phyloP scores from a whole-genome alignment of 1,140 invertebrate species.

The Drosophila azteca region DNA sequence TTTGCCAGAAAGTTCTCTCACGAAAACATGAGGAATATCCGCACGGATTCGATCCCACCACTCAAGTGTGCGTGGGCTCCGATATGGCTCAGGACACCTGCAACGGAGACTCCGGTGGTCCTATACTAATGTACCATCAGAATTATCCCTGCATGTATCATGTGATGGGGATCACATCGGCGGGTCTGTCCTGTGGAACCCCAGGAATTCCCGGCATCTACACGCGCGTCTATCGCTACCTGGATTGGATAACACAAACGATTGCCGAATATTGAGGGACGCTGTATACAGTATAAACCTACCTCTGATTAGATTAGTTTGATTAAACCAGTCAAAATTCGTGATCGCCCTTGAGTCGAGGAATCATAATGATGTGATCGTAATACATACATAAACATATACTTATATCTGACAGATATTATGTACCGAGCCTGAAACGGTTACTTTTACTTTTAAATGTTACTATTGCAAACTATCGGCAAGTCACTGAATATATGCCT shows the following conservation, averaged over 20 bases:
- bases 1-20: slow-evolving; percentile 70
- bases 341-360: too few relatives aligned
- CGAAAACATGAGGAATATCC: slow-evolving; percentile 69
- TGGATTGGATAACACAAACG: slow-evolving; percentile 65
- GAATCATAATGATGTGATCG: too few relatives aligned
- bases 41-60: slow-evolving; percentile 84
- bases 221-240: slow-evolving; percentile 67
- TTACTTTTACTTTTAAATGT: too few relatives aligned
- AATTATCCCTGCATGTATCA: slow-evolving; percentile 72
- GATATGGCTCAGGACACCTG: slow-evolving; percentile 84
- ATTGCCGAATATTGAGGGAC: slow-evolving; percentile 17
- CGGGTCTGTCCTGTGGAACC: slow-evolving; percentile 62
- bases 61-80: slow-evolving; percentile 89
- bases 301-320: not conserved
- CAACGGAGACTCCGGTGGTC: slow-evolving; percentile 76
- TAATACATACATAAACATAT: too few relatives aligned
- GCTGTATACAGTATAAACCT: not conserved
- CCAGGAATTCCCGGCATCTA: slow-evolving; percentile 71
- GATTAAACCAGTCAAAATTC: not conserved
- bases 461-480: too few relatives aligned
- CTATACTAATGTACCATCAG: slow-evolving; percentile 63
- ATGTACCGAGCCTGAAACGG: too few relatives aligned
- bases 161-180: slow-evolving; percentile 72
- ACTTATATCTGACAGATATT: too few relatives aligned
- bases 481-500: too few relatives aligned